Percentiles rank a stretch among this genome's conserved stretches.
These are phyloP conservation scores for Mionectes olivaceus DNA, from an alignment of 2,797 vertebrate genomes.

Conservation along the genomic window DNA sequence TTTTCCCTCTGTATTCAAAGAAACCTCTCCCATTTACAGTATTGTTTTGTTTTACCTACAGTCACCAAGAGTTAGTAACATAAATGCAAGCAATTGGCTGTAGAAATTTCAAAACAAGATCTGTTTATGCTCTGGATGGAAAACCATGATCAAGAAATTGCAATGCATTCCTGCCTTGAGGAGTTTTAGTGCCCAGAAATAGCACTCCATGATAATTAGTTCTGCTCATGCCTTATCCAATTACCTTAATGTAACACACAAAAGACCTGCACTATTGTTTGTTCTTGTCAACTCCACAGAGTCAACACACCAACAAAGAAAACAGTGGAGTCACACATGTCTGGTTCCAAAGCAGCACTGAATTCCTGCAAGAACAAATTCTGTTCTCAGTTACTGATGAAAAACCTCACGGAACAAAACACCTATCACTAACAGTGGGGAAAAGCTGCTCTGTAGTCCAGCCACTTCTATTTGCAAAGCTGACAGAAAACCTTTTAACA, in stretches of 20 bases:
- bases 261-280: conserved; percentile 7
- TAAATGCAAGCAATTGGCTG: background rate
- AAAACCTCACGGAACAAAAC: background rate
- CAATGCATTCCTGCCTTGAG: background rate
- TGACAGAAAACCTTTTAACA: background rate
- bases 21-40: background rate
- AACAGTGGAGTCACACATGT: background rate
- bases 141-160: background rate
- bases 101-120: background rate
- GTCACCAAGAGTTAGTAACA: background rate
- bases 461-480: background rate
- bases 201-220: conserved; percentile 6
- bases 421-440: background rate
- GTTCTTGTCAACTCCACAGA: background rate
- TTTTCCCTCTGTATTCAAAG: background rate
- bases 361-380: background rate
- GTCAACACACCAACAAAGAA: background rate
- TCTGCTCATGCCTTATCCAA: conserved; percentile 50
- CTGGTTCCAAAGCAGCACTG: background rate
- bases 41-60: background rate
- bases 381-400: background rate
- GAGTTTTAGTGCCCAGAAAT: conserved; percentile 32
- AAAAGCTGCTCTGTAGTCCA: background rate
- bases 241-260: conserved; percentile 43
- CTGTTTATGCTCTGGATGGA: background rate